Conservation (phyloP, 2,888 invertebrate species). For the Agrypnus murinus region DNA sequence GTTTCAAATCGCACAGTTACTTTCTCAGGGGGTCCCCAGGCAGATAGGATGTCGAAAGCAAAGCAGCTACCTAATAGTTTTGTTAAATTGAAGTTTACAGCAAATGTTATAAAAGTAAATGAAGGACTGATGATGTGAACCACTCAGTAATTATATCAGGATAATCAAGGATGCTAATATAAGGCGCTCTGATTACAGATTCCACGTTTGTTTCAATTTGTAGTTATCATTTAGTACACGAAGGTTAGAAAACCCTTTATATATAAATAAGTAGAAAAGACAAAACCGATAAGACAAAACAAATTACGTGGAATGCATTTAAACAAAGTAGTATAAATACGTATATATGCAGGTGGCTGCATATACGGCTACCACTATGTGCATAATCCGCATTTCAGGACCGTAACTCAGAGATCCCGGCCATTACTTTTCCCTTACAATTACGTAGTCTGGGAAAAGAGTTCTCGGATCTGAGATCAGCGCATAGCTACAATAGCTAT, state of each 20-base stretch:
- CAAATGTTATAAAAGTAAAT: no score
- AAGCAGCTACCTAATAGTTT: no score
- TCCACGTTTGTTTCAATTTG: no score
- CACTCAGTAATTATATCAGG: no score
- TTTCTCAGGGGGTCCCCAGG: no score
- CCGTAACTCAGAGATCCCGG: constrained; percentile 60
- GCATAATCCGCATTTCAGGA: constrained; percentile 59
- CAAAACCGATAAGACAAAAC: constrained; percentile 18
- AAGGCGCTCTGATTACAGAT: no score
- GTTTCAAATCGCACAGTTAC: no score
- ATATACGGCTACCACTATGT: constrained; percentile 59
- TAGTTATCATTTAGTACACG: no score
- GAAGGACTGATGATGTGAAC: no score
- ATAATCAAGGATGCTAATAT: no score
- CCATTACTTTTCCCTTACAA: constrained; percentile 61
- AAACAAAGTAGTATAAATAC: constrained; percentile 19
- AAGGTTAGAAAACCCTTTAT: background rate
- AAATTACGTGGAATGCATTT: constrained; percentile 30
- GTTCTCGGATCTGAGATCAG: constrained; percentile 58
- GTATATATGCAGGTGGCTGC: constrained; percentile 42
- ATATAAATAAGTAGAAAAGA: background rate
- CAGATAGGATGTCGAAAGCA: no score
- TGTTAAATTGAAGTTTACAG: no score
- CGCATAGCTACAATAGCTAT: constrained; percentile 66
- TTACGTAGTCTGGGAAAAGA: constrained; percentile 63